These are phyloP conservation scores for Potamilus streckersoni DNA, from an alignment of 1,140 invertebrate species.

Conservation along the genomic window DNA sequence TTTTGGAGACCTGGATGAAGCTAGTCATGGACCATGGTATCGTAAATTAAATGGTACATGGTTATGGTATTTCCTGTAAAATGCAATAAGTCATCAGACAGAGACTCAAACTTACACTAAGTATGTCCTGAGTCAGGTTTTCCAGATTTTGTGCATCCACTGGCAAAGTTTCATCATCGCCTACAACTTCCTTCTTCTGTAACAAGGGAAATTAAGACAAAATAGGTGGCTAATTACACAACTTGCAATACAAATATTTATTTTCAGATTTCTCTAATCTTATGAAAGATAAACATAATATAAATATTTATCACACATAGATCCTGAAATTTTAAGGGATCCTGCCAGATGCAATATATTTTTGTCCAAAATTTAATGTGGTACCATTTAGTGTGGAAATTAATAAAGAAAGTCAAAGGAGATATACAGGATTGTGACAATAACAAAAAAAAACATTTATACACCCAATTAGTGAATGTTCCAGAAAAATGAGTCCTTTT, in stretches of 20 bases:
- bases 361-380: neutral
- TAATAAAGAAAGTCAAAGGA: too few species aligned
- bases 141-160: slow-evolving; percentile 75
- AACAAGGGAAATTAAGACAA: slow-evolving; percentile 38
- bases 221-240: too few species aligned
- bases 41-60: too few species aligned
- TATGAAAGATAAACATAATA: neutral
- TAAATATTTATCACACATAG: neutral
- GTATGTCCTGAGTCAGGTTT: slow-evolving; percentile 77
- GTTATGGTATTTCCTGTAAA: too few species aligned
- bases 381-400: too few species aligned
- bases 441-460: neutral
- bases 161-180: slow-evolving; percentile 79
- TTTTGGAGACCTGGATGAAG: too few species aligned
- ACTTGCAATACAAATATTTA: too few species aligned
- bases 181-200: slow-evolving; percentile 82
- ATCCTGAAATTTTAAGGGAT: neutral
- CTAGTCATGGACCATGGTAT: too few species aligned
- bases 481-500: too few species aligned
- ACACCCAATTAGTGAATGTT: too few species aligned
- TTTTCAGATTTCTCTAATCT: neutral
- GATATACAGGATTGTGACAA: neutral
- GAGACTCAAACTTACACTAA: slow-evolving; percentile 54
- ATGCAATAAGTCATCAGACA: too few species aligned
- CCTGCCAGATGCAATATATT: too few species aligned